phyloP scores from a whole-genome alignment of 2,888 invertebrate genomes.

The Hoplodrina blanda region DNA sequence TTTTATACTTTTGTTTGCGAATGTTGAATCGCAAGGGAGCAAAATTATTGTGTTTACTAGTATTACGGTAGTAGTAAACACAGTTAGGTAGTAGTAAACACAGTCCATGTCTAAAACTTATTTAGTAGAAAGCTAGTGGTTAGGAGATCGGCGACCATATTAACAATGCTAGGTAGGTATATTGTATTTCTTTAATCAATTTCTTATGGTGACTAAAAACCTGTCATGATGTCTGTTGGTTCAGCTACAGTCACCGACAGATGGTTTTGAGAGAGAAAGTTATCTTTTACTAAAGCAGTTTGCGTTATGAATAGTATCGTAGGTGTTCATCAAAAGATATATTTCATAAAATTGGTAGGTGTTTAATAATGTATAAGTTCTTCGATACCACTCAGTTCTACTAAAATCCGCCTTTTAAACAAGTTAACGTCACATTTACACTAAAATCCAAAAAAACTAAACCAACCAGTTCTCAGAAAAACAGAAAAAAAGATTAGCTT shows the following conservation, averaged over 20 bases:
- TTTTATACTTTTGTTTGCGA: background rate
- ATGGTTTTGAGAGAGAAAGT: background rate
- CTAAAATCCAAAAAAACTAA: conserved; percentile 13
- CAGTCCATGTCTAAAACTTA: background rate
- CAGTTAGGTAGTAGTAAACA: background rate
- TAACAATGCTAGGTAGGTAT: background rate
- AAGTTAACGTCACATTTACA: conserved; percentile 23
- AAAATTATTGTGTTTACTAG: no score
- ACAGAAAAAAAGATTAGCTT: conserved; percentile 12
- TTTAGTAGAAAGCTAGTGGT: background rate
- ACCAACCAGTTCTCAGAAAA: conserved; percentile 22
- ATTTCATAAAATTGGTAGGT: background rate
- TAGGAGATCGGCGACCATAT: background rate
- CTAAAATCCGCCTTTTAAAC: background rate
- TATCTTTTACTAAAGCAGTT: background rate
- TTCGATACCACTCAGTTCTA: background rate
- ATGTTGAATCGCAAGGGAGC: background rate
- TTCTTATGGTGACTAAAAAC: conserved; percentile 27
- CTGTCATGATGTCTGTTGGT: conserved; percentile 22
- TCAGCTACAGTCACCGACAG: conserved; percentile 47
- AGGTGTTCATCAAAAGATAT: background rate
- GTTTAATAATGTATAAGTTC: background rate
- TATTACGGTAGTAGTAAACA: background rate
- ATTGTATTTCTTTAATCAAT: conserved; percentile 20
- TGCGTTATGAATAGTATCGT: background rate